Percentiles rank a stretch among this genome's conserved stretches.
Conservation (phyloP, 2,888 invertebrate genomes). For the Blera fallax region DNA sequence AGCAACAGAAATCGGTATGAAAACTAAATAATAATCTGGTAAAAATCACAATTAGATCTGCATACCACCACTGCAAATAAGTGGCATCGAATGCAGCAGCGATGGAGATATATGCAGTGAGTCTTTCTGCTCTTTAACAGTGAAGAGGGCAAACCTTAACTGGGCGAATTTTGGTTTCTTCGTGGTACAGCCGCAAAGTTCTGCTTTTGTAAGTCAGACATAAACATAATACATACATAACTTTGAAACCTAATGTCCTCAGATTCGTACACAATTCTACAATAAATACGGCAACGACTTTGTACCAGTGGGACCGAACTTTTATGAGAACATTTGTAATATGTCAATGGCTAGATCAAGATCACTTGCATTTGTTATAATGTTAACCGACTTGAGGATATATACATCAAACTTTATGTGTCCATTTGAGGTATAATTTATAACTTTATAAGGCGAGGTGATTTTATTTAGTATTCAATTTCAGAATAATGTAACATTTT, state of each 20-base stretch:
- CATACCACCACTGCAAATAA: slow-evolving; percentile 3
- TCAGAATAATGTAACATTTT: background rate
- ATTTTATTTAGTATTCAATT: background rate
- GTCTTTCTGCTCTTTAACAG: background rate
- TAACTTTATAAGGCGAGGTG: background rate
- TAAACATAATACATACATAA: background rate
- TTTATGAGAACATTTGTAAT: slow-evolving; percentile 12
- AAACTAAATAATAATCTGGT: background rate
- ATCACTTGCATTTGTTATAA: background rate
- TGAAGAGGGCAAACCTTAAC: background rate
- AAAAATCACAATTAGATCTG: background rate
- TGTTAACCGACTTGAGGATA: background rate
- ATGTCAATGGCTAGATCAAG: background rate
- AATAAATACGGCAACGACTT: background rate
- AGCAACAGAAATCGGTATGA: too few species aligned
- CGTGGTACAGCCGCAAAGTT: background rate
- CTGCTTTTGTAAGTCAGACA: background rate
- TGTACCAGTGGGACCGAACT: slow-evolving; percentile 6
- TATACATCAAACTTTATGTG: background rate
- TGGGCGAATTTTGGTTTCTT: slow-evolving; percentile 4
- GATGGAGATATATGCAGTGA: background rate
- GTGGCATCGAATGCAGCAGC: slow-evolving; percentile 2
- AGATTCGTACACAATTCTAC: slow-evolving; percentile 24
- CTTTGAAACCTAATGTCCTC: background rate
- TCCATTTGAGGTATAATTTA: background rate